Evolutionary conservation across 2,797 vertebrate genomes (phyloP).

Genomic region (Glyptemys insculpta): DNA sequence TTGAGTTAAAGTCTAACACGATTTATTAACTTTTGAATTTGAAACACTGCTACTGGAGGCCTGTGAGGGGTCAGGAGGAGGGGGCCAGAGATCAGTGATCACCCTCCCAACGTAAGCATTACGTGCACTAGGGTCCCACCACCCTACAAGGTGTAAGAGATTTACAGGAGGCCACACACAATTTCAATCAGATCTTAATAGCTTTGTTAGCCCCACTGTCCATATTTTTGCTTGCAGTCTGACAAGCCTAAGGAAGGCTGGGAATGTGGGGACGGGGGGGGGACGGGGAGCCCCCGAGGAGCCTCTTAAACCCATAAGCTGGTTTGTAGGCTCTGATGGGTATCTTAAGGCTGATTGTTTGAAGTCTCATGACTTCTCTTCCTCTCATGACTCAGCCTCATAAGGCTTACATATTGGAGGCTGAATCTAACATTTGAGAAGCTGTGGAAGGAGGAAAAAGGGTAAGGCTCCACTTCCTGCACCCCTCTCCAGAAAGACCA

Average conservation of each 20-base stretch:
- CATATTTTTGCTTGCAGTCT: neutral
- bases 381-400: neutral
- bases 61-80: neutral
- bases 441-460: neutral
- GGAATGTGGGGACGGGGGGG: neutral
- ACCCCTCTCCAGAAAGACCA: neutral
- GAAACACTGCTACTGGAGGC: neutral
- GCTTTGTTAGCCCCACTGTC: neutral
- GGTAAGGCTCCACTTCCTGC: neutral
- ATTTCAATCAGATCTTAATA: neutral
- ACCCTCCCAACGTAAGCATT: neutral
- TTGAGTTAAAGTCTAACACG: neutral
- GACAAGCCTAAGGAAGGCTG: neutral
- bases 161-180: neutral
- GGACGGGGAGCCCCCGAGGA: no score
- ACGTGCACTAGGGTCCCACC: neutral
- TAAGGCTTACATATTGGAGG: neutral
- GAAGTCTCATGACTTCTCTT: no score
- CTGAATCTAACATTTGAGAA: neutral
- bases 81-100: neutral
- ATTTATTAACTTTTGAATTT: neutral
- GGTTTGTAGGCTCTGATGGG: no score
- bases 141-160: neutral
- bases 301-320: neutral
- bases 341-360: neutral